A percentile compares a stretch with the other conserved stretches of the same genome.
These are phyloP conservation scores for Eciton burchellii DNA, from an alignment of 1,140 invertebrate genomes.

Conservation along the genomic window DNA sequence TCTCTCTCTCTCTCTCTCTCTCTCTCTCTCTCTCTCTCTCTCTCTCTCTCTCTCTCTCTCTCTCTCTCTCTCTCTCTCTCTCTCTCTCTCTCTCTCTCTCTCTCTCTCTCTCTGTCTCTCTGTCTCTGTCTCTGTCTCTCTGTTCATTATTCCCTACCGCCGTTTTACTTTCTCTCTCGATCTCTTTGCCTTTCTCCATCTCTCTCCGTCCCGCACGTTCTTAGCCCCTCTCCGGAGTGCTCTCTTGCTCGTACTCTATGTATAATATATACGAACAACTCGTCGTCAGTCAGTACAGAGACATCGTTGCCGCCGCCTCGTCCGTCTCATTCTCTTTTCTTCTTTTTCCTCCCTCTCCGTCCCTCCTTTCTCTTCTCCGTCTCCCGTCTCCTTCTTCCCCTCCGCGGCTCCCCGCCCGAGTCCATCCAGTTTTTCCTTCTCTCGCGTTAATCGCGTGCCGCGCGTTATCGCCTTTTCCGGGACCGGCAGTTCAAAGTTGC, in stretches of 20 bases:
- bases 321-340: slow-evolving; percentile 43
- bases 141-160: slow-evolving; percentile 25
- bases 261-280: slow-evolving; percentile 70
- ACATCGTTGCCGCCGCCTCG: slow-evolving; percentile 65
- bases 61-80: slow-evolving; percentile 37
- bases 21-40: slow-evolving; percentile 55
- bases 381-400: slow-evolving; percentile 59
- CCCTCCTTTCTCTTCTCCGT: slow-evolving; percentile 55
- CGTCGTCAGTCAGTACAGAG: slow-evolving; percentile 66
- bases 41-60: slow-evolving; percentile 58
- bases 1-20: slow-evolving; percentile 59
- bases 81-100: slow-evolving; percentile 60
- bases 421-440: slow-evolving; percentile 24
- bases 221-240: slow-evolving; percentile 51
- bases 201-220: slow-evolving; percentile 60
- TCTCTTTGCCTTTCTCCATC: slow-evolving; percentile 52
- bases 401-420: neutral
- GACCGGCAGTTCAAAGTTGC: neutral
- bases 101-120: slow-evolving; percentile 55
- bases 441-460: slow-evolving; percentile 1
- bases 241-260: slow-evolving; percentile 71
- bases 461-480: slow-evolving; percentile 14
- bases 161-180: slow-evolving; percentile 58
- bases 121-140: slow-evolving; percentile 43
- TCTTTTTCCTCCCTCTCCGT: slow-evolving; percentile 49